Conservation (phyloP, 2,113 vertebrate genomes). For the Corythaeola cristata region DNA sequence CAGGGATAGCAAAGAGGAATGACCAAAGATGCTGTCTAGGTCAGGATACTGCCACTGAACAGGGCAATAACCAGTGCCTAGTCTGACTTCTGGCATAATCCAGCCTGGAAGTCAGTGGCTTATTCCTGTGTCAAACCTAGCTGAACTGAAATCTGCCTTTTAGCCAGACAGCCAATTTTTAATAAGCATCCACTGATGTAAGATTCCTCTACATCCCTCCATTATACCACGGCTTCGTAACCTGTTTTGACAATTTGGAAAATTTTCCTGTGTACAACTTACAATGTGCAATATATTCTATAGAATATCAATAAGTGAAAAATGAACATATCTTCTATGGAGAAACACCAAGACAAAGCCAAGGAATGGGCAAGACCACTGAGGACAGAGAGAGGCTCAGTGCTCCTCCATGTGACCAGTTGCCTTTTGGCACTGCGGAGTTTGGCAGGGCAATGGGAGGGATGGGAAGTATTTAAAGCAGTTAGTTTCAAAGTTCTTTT, state of each 20-base stretch:
- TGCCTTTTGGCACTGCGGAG: background rate
- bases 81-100: background rate
- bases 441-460: background rate
- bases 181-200: background rate
- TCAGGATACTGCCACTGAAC: background rate
- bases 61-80: background rate
- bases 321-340: background rate
- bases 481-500: background rate
- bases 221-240: background rate
- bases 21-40: background rate
- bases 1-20: background rate
- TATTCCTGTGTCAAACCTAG: background rate
- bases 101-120: background rate
- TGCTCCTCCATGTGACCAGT: accelerated
- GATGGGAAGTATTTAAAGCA: background rate
- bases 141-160: background rate
- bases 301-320: background rate
- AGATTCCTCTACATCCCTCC: background rate
- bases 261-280: background rate
- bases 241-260: background rate
- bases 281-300: background rate
- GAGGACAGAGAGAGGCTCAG: background rate
- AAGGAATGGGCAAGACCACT: background rate
- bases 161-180: background rate
- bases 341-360: background rate